Evolutionary conservation across 2,888 invertebrate species (phyloP).

Genomic region (Mellilla xanthometata): DNA sequence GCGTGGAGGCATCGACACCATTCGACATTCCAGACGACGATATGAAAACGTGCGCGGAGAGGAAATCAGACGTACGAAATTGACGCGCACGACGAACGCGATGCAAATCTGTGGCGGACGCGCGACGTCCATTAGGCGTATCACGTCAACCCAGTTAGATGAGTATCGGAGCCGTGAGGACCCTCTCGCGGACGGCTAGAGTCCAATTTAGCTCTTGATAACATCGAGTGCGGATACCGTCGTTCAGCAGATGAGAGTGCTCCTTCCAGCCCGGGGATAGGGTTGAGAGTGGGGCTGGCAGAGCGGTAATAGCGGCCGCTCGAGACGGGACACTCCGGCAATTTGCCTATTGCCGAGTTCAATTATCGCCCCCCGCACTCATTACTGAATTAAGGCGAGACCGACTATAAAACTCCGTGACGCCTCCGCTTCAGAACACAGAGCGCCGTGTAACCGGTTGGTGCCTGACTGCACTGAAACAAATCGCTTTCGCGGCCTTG

Average conservation of each 20-base stretch:
- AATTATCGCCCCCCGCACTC: constrained; percentile 81
- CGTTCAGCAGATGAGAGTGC: constrained; percentile 36
- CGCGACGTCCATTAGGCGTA: constrained; percentile 57
- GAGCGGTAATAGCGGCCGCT: constrained; percentile 43
- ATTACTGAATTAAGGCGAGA: constrained; percentile 79
- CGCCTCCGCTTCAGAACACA: constrained; percentile 67
- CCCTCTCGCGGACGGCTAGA: constrained; percentile 51
- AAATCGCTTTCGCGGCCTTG: constrained; percentile 21
- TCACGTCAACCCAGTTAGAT: constrained; percentile 47
- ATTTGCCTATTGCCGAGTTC: constrained; percentile 79
- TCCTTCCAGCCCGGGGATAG: constrained; percentile 41
- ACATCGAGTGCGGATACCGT: constrained; percentile 40
- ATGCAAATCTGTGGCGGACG: constrained; percentile 69
- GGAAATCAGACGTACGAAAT: constrained; percentile 62
- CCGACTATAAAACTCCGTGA: constrained; percentile 70
- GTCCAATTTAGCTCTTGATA: constrained; percentile 59
- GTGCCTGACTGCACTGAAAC: constrained; percentile 45
- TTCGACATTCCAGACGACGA: constrained; percentile 59
- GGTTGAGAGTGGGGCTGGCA: constrained; percentile 39
- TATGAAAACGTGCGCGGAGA: constrained; percentile 48
- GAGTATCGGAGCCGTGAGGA: constrained; percentile 43
- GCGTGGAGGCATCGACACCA: constrained; percentile 34
- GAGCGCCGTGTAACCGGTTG: constrained; percentile 53
- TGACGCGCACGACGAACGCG: constrained; percentile 61
- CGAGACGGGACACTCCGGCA: constrained; percentile 63